Base-by-base conservation (phyloP, 2,113 vertebrate genomes). In the Phoxinus phoxinus region DNA sequence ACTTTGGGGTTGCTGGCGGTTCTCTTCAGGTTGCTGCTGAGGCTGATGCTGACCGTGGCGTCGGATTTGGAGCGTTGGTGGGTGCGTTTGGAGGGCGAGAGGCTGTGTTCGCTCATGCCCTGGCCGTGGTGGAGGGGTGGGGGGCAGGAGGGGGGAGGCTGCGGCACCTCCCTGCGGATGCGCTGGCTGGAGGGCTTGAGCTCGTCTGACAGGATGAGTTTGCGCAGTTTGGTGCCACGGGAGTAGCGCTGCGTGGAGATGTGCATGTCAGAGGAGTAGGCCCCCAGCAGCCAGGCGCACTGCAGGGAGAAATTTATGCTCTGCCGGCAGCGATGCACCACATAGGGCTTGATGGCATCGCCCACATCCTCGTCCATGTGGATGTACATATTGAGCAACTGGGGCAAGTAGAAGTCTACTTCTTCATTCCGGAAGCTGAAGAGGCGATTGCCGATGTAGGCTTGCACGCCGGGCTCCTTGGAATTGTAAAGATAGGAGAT, bases 371-470 rank as follows among this genome's bases (percentile, higher is more conserved):
- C 97, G 15, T 98, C 97, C 97, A 98, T 98, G 94, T 99, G 97
- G 69, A 99, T 96, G 95, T 99, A 99, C 98, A 99, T 99, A 89
- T 97, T 99, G 51, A 99, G 97, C 59, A 99, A 93, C 95, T 99
- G 98, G 0, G 98, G 98, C 82, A 99, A 94, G 90, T 97, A 99
- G 90, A 99, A 99, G 89, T 97, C 98, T 91, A 98, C 97, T 0
- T 98, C 96, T 5, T 97, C 97, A 4, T 97, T 83, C 0, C 95
- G 91, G 88, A 99, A 99, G 91, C 94, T 98, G 94, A 99, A 99
- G 4, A 99, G 94, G 0, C 97, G 91, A 89, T 99, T 99, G 2
- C 98, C 98, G 0, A 99, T 98, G 93, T 99, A 99, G 2, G 98
- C 98, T 93, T 99, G 98, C 8, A 99, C 98, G 0, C 98, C 97